Evolutionary conservation across 2,113 vertebrate species (phyloP), one percentile per base, ranked within the genome.

Genomic region (Zosterops lateralis): DNA sequence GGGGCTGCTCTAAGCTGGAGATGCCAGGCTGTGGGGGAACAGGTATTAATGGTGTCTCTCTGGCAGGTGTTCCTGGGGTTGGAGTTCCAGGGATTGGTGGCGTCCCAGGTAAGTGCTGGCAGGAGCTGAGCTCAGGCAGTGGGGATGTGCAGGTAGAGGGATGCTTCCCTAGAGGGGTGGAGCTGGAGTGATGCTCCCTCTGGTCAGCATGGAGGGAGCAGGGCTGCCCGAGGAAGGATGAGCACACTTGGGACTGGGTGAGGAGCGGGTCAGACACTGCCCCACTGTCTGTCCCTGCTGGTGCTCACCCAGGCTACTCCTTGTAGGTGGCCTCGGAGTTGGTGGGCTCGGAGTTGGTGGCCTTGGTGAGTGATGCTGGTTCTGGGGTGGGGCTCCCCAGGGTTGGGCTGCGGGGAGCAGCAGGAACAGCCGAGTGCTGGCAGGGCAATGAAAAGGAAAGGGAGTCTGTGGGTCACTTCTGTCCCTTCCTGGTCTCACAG

Each of bases 341-440:
- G 92, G 94, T 29, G 95, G 95, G 42, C 96, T 95, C 2, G 93
- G 89, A 53, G 71, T 42, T 8, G 96, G 96, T 60, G 93, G 96
- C 14, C 94, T 97, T 0, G 96, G 96, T 95, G 74, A 95, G 93
- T 94, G 88, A 47, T 21, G 75, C 64, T 77, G 80, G n/a, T 17
- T 36, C 15, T 3, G 9, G 45, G 4, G 1, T 4, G 2, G 17
- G 71, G 44, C 16, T 71, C 26, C 32, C 31, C 64, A 7, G 57
- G 68, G 54, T 36, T 72, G 73, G 68, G 66, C 36, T 16, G n/a
- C 47, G 11, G 70, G 79, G 44, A 81, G n/a, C 14, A 12, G 70
- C 5, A 80, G 51, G 50, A n/a, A 62, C 3, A 12, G 47, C 1
- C 0, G 17, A 5, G 7, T 21, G 21, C 61, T 56, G 48, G 29